Conservation (phyloP, 1,140 invertebrate species). For the Melipona quadrifasciata region DNA sequence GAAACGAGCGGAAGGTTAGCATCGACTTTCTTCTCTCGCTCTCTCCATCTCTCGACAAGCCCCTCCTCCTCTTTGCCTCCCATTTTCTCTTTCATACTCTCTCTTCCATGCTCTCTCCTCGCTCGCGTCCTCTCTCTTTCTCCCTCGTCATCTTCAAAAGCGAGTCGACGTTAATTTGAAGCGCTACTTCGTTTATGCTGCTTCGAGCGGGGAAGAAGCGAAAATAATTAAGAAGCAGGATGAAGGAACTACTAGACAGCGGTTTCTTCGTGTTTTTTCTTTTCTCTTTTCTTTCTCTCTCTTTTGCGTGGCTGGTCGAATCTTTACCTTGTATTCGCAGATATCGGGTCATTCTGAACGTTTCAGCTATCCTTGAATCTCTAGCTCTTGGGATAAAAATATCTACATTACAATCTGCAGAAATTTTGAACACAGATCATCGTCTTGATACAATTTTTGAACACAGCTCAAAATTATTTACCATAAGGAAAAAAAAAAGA, state of each 20-base stretch:
- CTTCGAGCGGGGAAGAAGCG: conserved; percentile 22
- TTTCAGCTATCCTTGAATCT: background rate
- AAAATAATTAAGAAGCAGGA: conserved; percentile 47
- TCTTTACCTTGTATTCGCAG: background rate
- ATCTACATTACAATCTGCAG: no score
- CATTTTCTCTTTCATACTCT: background rate
- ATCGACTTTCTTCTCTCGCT: background rate
- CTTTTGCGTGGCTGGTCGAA: background rate
- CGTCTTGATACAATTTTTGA: no score
- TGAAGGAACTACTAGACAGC: conserved; percentile 20
- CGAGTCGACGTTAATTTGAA: conserved; percentile 16
- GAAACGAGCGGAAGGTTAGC: conserved; percentile 11
- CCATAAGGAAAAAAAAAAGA: background rate
- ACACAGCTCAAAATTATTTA: no score
- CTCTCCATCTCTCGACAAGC: background rate
- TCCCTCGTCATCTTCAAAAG: background rate
- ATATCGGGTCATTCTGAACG: background rate
- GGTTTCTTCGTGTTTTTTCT: background rate
- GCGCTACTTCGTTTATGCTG: conserved; percentile 39
- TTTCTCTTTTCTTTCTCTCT: background rate
- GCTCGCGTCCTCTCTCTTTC: no score
- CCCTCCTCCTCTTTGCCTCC: background rate
- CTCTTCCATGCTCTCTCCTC: background rate
- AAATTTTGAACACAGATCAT: no score
- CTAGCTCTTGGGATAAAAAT: background rate